Conservation (phyloP, 2,888 invertebrate species). For the Heliconius ethilla region DNA sequence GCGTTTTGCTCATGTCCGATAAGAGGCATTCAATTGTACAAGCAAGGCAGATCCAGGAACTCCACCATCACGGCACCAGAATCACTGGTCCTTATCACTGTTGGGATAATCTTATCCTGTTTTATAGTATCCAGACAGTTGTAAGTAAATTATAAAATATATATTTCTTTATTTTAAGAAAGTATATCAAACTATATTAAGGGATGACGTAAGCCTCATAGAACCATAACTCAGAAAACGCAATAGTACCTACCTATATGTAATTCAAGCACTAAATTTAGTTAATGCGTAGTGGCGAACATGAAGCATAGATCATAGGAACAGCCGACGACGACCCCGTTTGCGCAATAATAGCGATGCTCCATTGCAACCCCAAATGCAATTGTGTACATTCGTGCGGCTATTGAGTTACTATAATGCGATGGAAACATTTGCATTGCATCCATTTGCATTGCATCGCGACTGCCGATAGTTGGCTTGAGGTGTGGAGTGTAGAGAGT, state of each 20-base stretch:
- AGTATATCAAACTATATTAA: slow-evolving; percentile 2
- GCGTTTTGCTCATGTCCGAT: slow-evolving; percentile 55
- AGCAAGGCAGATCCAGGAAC: slow-evolving; percentile 40
- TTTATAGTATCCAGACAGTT: neutral
- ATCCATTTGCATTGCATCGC: slow-evolving; percentile 73
- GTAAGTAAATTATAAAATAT: neutral
- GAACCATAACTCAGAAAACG: slow-evolving; percentile 31
- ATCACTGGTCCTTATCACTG: slow-evolving; percentile 18
- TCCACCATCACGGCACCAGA: slow-evolving; percentile 24
- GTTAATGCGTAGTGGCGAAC: slow-evolving; percentile 51
- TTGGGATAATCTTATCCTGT: neutral
- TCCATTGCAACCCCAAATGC: slow-evolving; percentile 76
- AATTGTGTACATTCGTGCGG: slow-evolving; percentile 78
- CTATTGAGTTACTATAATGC: slow-evolving; percentile 77
- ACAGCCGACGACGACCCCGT: slow-evolving; percentile 62
- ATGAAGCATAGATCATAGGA: slow-evolving; percentile 60
- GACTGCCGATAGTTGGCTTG: slow-evolving; percentile 50
- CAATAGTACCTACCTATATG: slow-evolving; percentile 29
- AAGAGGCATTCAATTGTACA: slow-evolving; percentile 48
- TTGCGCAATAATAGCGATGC: slow-evolving; percentile 71
- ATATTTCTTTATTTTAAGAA: too few species aligned
- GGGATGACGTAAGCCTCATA: neutral
- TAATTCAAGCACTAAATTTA: slow-evolving; percentile 47
- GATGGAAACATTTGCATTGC: slow-evolving; percentile 76
- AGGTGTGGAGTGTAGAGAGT: slow-evolving; percentile 33